Base-by-base conservation (phyloP, 2,113 vertebrate species). In the Acrocephalus kingi region DNA sequence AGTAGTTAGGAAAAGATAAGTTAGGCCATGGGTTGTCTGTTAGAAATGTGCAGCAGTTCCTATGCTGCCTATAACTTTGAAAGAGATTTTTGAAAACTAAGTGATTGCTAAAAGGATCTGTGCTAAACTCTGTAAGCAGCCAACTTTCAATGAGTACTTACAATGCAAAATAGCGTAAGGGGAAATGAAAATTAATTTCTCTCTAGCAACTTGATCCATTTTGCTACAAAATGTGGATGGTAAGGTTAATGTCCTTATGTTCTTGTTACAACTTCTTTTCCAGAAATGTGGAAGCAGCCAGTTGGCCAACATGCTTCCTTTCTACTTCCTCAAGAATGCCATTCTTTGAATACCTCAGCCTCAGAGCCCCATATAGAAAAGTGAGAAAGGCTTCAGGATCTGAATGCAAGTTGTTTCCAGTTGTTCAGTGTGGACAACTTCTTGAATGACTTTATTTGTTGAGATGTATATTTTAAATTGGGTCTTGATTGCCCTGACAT, bases 121-220 rank as follows among this genome's bases (percentile, higher is more conserved):
- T 78, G 31, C 21, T 61, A 13, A 84, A 31, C 16, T 46, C 30
- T 35, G 30, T 63, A 58, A 45, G 51, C 13, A 71, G n/a, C 11
- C 48, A 72, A 6, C 67, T 63, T 81, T 75, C 58, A 33, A 2
- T 58, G 13, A 62, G 27, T 21, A 20, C 7, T 54, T 75, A 28
- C 0, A 68, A 31, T 23, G 12, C 52, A 46, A 64, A 45, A 52
- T 27, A 71, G 20, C 0, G 0, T 79, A 74, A 88, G 11, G 22
- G 22, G 19, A 7, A 82, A 41, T 75, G 56, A 59, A 75, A 82
- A 35, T 79, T 37, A 2, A 13, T 75, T 87, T 81, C 61, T 37
- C 46, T 28, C 4, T 5, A 51, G 64, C 17, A 63, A 6, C 10
- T 58, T n/a, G 30, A 62, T 62, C 43, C 20, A 17, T 25, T 85